Percentiles rank a stretch among this genome's conserved stretches.
Evolutionary conservation across 1,140 invertebrate genomes (phyloP).

Genomic region (Neodiprion lecontei): DNA sequence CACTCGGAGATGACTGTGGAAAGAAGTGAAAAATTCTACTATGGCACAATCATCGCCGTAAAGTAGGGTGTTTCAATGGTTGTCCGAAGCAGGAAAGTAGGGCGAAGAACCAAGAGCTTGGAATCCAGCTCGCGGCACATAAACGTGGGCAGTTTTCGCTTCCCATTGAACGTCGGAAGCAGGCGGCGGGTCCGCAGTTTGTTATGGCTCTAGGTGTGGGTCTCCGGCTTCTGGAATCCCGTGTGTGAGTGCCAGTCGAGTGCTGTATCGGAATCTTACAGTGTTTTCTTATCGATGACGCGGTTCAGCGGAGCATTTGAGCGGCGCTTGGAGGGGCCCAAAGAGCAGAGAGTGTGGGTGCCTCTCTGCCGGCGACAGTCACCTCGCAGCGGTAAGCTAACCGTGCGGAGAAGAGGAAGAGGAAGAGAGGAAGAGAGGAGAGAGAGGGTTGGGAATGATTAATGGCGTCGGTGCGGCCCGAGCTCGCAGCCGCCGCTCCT

Average conservation of each 20-base stretch:
- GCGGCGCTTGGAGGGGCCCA: constrained; percentile 19
- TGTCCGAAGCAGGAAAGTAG: no score
- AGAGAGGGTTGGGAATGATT: constrained; percentile 44
- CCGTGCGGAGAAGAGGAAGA: constrained; percentile 28
- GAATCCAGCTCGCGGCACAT: no score
- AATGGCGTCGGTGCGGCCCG: constrained; percentile 30
- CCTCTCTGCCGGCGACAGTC: constrained; percentile 4
- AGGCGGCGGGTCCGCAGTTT: background rate
- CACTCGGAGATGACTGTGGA: constrained; percentile 69
- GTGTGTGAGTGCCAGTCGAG: background rate
- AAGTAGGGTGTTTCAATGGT: no score
- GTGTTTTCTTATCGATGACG: constrained; percentile 44
- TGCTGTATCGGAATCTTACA: constrained; percentile 5
- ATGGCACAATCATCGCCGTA: no score
- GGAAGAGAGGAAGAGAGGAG: background rate
- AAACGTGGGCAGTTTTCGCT: no score
- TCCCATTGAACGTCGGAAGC: no score
- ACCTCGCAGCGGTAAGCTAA: constrained; percentile 3
- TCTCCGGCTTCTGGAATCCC: background rate
- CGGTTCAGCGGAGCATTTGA: constrained; percentile 36
- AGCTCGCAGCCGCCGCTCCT: constrained; percentile 26
- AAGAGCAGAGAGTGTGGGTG: background rate
- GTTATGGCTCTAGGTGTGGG: background rate
- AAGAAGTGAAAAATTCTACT: background rate
- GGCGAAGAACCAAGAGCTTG: no score